Evolutionary conservation across 2,888 invertebrate species (phyloP), one percentile per base, ranked within the genome.

Genomic region (Acholoe squamosa): DNA sequence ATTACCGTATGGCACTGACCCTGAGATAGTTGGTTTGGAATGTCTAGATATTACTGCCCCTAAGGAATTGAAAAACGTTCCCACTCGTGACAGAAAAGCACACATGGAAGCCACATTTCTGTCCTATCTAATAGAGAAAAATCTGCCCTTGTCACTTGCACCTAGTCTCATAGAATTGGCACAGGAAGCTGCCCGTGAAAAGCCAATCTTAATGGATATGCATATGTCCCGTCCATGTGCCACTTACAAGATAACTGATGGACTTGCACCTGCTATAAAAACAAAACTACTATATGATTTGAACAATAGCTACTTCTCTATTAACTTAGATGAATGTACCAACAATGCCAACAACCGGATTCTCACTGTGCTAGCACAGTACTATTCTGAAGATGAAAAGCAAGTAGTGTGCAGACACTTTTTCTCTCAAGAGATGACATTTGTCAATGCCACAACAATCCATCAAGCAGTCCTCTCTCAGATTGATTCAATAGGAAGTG

Each of bases 151-250:
- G 84, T 84, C 84, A 51, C 16, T 84, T 34, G 33, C 43, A 84
- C 84, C 84, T 25, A 25, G 19, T 5, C n/a, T 84, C 16, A 43
- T 84, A 16, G 84, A 84, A n/a, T n/a, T 84, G 19, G 84, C 84
- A 0, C 34, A 84, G 22, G 84, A 84, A 52, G 14, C 43, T 31
- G 84, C 84, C 10, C 43, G 51, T 5, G 84, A 84, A 7, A 84
- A 84, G 7, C 3, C 84, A 25, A 43, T 33, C 84, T 33, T 33
- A 10, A 84, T 14, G 43, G 43, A 43, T 43, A 7, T 43, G 10
- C 43, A 43, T 10, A 43, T 43, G 43, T 7, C 43, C 3, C 43
- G 43, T 43, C 43, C 43, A 7, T 43, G 43, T 43, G 43, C 43
- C 43, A 43, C 43, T 10, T 43, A 43, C 43, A 43, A 43, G 10